Evolutionary conservation across 2,797 vertebrate species (phyloP).

Genomic region (Mus caroli): DNA sequence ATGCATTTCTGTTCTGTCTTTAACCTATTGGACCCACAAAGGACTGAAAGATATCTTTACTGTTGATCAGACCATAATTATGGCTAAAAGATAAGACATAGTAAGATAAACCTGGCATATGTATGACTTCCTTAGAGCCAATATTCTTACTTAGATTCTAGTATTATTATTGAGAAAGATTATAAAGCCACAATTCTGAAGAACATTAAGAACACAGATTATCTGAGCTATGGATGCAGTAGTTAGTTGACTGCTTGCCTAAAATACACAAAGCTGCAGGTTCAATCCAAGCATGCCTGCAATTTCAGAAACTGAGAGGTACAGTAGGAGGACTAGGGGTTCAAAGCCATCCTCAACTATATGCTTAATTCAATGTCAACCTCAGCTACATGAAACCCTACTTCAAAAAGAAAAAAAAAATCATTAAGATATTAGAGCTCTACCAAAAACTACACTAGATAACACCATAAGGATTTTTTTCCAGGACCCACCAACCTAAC

Average conservation of each 20-base stretch:
- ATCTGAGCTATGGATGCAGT: neutral
- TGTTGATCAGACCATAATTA: constrained; percentile 48
- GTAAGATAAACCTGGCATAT: constrained; percentile 33
- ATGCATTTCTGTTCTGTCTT: constrained; percentile 64
- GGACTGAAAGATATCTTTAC: constrained; percentile 44
- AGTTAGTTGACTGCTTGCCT: neutral
- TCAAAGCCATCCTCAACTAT: neutral
- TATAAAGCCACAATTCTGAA: constrained; percentile 31
- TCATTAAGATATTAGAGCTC: constrained; percentile 39
- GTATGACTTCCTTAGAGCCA: neutral
- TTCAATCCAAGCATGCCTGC: neutral
- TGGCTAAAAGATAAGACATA: neutral
- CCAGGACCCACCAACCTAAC: neutral
- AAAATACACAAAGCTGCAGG: neutral
- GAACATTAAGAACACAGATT: neutral
- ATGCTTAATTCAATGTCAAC: neutral
- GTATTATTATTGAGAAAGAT: constrained; percentile 33
- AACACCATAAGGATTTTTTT: neutral
- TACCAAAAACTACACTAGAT: constrained; percentile 11
- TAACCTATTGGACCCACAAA: constrained; percentile 27
- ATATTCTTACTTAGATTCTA: constrained; percentile 39
- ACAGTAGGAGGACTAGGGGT: neutral
- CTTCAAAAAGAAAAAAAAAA: neutral
- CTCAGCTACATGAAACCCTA: neutral
- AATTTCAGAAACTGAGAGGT: neutral